Evolutionary conservation across 2,113 vertebrate genomes (phyloP), one percentile per base, ranked within the genome.

Genomic region (Strigops habroptila): DNA sequence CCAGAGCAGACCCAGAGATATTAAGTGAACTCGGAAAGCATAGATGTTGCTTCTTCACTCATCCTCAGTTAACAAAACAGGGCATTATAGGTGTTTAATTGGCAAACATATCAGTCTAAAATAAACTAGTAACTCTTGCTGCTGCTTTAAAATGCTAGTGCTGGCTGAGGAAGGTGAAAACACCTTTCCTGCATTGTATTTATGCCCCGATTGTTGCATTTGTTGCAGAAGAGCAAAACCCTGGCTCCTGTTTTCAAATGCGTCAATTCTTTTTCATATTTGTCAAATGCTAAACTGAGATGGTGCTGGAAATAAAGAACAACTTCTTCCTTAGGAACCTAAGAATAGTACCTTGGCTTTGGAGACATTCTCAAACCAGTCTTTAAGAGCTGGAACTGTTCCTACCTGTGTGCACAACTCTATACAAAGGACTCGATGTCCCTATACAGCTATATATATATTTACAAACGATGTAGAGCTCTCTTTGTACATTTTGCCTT

Each of bases 71-170:
- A 92, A 78, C 65, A 90, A 87, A 74, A 53, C 8, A 55, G 90
- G 93, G 73, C 67, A 18, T 27, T 5, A 73, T 11, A 90, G 71
- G 95, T 95, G 94, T 96, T 97, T 88, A 80, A 97, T 92, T 97
- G 96, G 96, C 96, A 97, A 97, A 97, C 93, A 96, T 94, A 97
- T 25, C 97, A 97, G 96, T 91, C 91, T 87, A 86, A 82, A 84
- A 69, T 35, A 70, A 78, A 51, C 80, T 71, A 46, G 14, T 14
- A 41, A 68, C 46, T 37, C 35, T 8, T 59, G 52, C 55, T 88
- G 49, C 48, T 84, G 60, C 76, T 90, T 63, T 44, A 11, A 79
- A 93, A 76, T 10, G 18, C 85, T 52, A 17, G 14, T 9, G n/a
- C 28, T 84, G 79, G 51, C 67, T 71, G 82, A 64, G 22, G 55